These are phyloP conservation scores for Thalassophryne amazonica DNA, from an alignment of 2,797 vertebrate species.

Conservation along the genomic window DNA sequence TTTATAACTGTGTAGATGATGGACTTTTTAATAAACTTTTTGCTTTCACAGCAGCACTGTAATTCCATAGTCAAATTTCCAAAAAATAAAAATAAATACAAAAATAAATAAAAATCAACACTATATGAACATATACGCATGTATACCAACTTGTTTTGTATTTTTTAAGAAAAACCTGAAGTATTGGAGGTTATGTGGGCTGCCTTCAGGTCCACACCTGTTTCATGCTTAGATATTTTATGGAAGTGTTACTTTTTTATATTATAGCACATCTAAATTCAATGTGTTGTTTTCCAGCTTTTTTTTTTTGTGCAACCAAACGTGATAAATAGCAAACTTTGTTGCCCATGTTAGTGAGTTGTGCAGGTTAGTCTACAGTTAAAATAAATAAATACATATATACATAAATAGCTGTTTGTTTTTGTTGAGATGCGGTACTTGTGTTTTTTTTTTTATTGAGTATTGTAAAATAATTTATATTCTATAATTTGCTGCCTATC, in stretches of 20 bases:
- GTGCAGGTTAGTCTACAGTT: conserved; percentile 33
- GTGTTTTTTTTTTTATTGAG: conserved; percentile 70
- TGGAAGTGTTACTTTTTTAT: conserved; percentile 73
- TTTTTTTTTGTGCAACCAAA: conserved; percentile 62
- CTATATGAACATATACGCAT: conserved; percentile 64
- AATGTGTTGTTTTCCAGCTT: conserved; percentile 56
- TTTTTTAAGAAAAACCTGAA: conserved; percentile 72
- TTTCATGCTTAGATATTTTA: conserved; percentile 73
- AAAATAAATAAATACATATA: conserved; percentile 23
- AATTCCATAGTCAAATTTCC: conserved; percentile 71
- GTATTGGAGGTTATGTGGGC: conserved; percentile 69
- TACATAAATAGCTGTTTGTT: conserved; percentile 42
- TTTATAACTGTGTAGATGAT: conserved; percentile 68
- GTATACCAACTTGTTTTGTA: conserved; percentile 73
- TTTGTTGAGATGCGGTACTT: conserved; percentile 69
- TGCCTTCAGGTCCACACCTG: conserved; percentile 58
- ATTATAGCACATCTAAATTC: conserved; percentile 48
- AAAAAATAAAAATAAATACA: conserved; percentile 24
- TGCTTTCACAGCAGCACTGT: conserved; percentile 70
- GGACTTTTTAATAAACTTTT: conserved; percentile 66
- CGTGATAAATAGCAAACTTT: conserved; percentile 48
- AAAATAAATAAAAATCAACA: conserved; percentile 56
- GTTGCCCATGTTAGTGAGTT: conserved; percentile 45
- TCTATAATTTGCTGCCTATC: conserved; percentile 69
- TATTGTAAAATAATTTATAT: conserved; percentile 74